Conservation (phyloP, 1,140 invertebrate genomes). For the Pantala flavescens region DNA sequence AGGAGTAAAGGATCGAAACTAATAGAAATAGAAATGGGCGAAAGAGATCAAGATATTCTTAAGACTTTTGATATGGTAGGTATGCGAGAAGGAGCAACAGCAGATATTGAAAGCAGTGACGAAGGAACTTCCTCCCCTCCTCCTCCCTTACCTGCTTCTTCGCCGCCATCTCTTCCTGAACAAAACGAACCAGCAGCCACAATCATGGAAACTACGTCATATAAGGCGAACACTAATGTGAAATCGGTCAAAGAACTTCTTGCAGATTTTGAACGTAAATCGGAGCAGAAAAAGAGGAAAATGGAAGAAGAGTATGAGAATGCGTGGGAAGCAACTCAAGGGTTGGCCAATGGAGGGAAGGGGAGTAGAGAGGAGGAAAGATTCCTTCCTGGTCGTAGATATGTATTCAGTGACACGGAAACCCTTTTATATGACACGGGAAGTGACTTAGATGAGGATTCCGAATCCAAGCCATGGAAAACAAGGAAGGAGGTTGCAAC, state of each 20-base stretch:
- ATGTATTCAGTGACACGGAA: slow-evolving; percentile 42
- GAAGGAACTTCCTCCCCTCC: neutral
- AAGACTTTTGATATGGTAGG: slow-evolving; percentile 18
- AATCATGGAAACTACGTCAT: slow-evolving; percentile 10
- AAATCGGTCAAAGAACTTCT: slow-evolving; percentile 43
- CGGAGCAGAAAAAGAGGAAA: slow-evolving; percentile 25
- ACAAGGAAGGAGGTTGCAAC: neutral
- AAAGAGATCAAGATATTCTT: too few relatives aligned
- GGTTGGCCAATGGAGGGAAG: neutral
- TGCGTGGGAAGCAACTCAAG: neutral
- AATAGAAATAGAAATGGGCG: too few relatives aligned
- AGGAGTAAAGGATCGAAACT: too few relatives aligned
- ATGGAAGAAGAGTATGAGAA: neutral
- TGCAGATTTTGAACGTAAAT: slow-evolving; percentile 43
- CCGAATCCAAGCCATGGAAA: slow-evolving; percentile 26
- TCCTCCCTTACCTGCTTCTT: neutral
- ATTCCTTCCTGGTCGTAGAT: slow-evolving; percentile 27
- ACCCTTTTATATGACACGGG: slow-evolving; percentile 40
- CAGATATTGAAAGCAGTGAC: neutral
- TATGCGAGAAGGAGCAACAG: neutral
- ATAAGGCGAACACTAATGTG: slow-evolving; percentile 25
- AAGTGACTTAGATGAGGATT: slow-evolving; percentile 29
- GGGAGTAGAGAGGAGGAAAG: neutral
- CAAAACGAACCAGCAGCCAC: neutral
- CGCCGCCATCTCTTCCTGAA: neutral